A percentile compares a stretch with the other conserved stretches of the same genome.
phyloP scores from a whole-genome alignment of 2,113 vertebrate species.

The Amblyornis subalaris region DNA sequence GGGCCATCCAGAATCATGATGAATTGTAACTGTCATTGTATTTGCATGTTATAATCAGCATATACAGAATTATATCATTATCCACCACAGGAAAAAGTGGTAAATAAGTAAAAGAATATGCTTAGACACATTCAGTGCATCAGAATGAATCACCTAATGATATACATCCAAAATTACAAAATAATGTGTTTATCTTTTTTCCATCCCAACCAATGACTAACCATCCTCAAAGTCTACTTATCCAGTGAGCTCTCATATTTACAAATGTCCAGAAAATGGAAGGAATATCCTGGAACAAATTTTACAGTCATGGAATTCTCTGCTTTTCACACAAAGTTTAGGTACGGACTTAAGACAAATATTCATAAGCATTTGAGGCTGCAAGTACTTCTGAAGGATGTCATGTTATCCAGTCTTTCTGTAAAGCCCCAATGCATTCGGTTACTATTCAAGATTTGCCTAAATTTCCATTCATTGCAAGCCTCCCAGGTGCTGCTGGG shows the following conservation, averaged over 20 bases:
- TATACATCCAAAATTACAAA: neutral
- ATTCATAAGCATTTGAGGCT: neutral
- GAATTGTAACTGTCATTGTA: neutral
- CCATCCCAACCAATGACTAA: neutral
- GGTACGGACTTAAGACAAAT: neutral
- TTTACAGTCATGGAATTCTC: neutral
- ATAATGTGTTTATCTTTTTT: neutral
- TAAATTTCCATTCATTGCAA: neutral
- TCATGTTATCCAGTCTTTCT: neutral
- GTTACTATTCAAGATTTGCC: neutral
- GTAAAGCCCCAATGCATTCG: neutral
- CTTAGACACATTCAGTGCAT: neutral
- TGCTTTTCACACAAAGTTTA: neutral
- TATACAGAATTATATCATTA: neutral
- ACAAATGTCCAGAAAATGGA: neutral
- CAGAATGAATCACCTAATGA: neutral
- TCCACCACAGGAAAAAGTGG: neutral
- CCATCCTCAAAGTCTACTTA: neutral
- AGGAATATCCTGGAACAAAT: neutral
- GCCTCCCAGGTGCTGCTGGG: neutral
- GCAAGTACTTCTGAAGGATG: neutral
- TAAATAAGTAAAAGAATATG: neutral
- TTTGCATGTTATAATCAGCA: neutral
- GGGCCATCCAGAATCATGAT: neutral
- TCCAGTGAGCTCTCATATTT: neutral